Evolutionary conservation across 2,888 invertebrate species (phyloP).

Genomic region (Lissonota sp.): DNA sequence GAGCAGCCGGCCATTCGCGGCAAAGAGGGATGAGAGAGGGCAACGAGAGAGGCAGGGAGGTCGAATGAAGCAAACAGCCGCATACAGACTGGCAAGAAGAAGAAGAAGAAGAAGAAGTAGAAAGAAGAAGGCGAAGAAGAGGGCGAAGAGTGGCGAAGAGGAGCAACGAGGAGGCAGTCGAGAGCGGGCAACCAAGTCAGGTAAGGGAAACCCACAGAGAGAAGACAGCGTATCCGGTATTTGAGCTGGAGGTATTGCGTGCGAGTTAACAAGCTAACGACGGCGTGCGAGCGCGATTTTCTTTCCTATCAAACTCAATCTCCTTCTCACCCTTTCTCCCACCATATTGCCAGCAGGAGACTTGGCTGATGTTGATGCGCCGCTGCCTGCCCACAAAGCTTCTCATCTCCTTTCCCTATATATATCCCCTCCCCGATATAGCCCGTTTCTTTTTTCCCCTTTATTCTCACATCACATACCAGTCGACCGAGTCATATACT

Average conservation of each 20-base stretch:
- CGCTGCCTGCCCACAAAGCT: slow-evolving; percentile 39
- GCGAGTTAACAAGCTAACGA: slow-evolving; percentile 84
- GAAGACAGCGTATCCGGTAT: slow-evolving; percentile 82
- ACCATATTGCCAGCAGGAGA: slow-evolving; percentile 69
- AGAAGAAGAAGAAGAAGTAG: too few species aligned
- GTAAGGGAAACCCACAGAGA: slow-evolving; percentile 68
- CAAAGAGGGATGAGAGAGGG: slow-evolving; percentile 48
- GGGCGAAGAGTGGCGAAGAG: slow-evolving; percentile 53
- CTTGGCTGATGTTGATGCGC: slow-evolving; percentile 57
- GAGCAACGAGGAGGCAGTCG: slow-evolving; percentile 62
- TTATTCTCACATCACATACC: slow-evolving; percentile 13
- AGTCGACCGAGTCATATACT: slow-evolving; percentile 36
- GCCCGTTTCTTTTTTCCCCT: not conserved
- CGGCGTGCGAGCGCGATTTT: slow-evolving; percentile 83
- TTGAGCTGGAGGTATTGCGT: slow-evolving; percentile 83
- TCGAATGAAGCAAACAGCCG: too few species aligned
- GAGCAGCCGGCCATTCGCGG: slow-evolving; percentile 53
- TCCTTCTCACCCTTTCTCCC: slow-evolving; percentile 79
- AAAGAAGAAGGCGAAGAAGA: too few species aligned
- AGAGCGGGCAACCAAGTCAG: slow-evolving; percentile 57
- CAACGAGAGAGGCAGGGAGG: too few species aligned
- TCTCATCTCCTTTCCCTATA: slow-evolving; percentile 11
- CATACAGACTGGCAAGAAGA: too few species aligned
- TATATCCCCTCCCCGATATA: not conserved
- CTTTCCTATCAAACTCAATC: slow-evolving; percentile 83